Percentiles rank a stretch among this genome's conserved stretches.
Evolutionary conservation across 2,888 invertebrate species (phyloP).

Genomic region (Diaphora mendica): DNA sequence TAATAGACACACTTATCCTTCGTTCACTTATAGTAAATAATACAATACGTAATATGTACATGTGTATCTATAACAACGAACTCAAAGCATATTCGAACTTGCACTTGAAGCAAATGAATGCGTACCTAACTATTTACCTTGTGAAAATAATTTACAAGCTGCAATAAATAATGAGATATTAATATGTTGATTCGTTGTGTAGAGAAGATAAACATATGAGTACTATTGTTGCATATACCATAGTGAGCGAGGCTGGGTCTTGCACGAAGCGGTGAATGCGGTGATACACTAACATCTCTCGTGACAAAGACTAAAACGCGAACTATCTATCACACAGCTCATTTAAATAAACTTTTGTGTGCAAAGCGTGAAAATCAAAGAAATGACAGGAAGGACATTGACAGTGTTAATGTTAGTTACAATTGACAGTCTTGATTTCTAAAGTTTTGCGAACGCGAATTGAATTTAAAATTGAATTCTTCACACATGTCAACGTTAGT

Average conservation of each 20-base stretch:
- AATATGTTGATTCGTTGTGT: constrained; percentile 51
- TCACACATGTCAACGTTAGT: constrained; percentile 12
- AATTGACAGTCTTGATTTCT: constrained; percentile 37
- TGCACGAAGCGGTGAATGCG: constrained; percentile 45
- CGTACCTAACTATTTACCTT: constrained; percentile 45
- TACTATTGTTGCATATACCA: constrained; percentile 47
- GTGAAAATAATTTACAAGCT: constrained; percentile 44
- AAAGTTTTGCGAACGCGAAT: constrained; percentile 19
- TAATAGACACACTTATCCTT: not conserved
- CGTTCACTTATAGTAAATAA: not conserved
- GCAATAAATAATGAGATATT: constrained; percentile 54
- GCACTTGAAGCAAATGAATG: constrained; percentile 43
- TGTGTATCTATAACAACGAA: not conserved
- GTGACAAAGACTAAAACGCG: constrained; percentile 45
- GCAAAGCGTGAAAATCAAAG: constrained; percentile 47
- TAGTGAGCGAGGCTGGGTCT: constrained; percentile 55
- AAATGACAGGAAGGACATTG: constrained; percentile 49
- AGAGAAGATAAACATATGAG: constrained; percentile 50
- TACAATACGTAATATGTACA: not conserved
- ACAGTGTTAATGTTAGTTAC: constrained; percentile 36
- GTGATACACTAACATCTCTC: constrained; percentile 33
- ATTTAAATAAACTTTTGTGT: constrained; percentile 49
- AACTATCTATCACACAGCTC: constrained; percentile 33
- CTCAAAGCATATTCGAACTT: constrained; percentile 21
- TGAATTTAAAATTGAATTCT: constrained; percentile 24